Evolutionary conservation across 2,888 invertebrate species (phyloP).

Genomic region (Drosophila multiciliata): DNA sequence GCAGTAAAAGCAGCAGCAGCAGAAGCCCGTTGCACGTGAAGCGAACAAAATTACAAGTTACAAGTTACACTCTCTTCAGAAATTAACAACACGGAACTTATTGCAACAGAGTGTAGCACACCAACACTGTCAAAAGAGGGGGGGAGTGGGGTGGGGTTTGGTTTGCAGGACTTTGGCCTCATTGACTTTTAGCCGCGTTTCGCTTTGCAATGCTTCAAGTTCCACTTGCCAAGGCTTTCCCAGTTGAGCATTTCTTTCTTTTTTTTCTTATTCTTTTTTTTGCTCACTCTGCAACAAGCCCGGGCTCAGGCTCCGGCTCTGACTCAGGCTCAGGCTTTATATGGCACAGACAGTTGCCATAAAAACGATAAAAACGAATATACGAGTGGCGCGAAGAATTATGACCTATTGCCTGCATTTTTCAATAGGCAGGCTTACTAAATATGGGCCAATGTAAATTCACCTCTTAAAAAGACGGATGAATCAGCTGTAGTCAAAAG

Average conservation of each 20-base stretch:
- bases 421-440: constrained; percentile 35
- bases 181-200: constrained; percentile 65
- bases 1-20: constrained; percentile 17
- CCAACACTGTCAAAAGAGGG: neutral
- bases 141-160: neutral
- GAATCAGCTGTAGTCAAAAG: neutral
- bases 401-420: constrained; percentile 46
- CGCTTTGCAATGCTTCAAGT: constrained; percentile 49
- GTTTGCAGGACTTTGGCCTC: constrained; percentile 35
- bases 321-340: neutral
- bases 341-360: constrained; percentile 10
- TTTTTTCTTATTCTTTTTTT: constrained; percentile 9
- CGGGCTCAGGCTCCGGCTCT: neutral
- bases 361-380: constrained; percentile 48
- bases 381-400: constrained; percentile 50
- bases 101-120: constrained; percentile 55
- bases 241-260: constrained; percentile 21
- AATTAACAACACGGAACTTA: constrained; percentile 83
- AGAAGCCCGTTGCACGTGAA: constrained; percentile 58
- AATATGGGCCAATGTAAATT: constrained; percentile 21
- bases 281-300: constrained; percentile 9
- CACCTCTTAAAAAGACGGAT: neutral
- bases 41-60: constrained; percentile 73
- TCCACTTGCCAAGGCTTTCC: constrained; percentile 26
- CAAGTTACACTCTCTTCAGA: constrained; percentile 77